Evolutionary conservation across 1,140 invertebrate genomes (phyloP).

Genomic region (Laupala kohalensis): DNA sequence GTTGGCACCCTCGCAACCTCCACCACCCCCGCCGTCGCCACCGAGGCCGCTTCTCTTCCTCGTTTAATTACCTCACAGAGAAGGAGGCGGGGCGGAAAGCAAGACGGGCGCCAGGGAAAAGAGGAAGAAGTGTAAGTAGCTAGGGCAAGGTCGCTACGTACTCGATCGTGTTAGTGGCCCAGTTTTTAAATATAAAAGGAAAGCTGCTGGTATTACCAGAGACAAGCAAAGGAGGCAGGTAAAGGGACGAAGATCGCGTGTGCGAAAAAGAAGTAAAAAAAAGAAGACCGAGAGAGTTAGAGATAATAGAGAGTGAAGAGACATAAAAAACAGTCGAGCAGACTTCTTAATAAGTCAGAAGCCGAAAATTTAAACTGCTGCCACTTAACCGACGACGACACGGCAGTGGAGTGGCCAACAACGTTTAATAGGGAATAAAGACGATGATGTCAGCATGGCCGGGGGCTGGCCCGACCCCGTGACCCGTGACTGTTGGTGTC

Average conservation of each 20-base stretch:
- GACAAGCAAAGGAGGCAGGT: too few relatives aligned
- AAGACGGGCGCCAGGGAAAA: background rate
- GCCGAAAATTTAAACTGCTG: conserved; percentile 10
- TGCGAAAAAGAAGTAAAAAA: too few relatives aligned
- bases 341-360: conserved; percentile 12
- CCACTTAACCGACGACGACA: conserved; percentile 5
- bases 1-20: background rate
- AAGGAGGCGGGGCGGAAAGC: background rate
- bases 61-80: conserved; percentile 11
- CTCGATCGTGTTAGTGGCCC: conserved; percentile 10
- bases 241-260: too few relatives aligned
- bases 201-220: too few relatives aligned
- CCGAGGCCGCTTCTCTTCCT: background rate
- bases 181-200: conserved; percentile 8
- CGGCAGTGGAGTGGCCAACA: background rate
- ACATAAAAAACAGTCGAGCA: background rate
- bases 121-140: background rate
- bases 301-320: background rate
- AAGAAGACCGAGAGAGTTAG: background rate
- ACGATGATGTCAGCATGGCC: conserved; percentile 5
- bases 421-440: conserved; percentile 11
- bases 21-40: background rate
- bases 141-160: conserved; percentile 9
- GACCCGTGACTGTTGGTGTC: background rate
- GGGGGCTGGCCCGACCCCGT: background rate